Conservation (phyloP, 2,888 invertebrate species). For the Cancer borealis region DNA sequence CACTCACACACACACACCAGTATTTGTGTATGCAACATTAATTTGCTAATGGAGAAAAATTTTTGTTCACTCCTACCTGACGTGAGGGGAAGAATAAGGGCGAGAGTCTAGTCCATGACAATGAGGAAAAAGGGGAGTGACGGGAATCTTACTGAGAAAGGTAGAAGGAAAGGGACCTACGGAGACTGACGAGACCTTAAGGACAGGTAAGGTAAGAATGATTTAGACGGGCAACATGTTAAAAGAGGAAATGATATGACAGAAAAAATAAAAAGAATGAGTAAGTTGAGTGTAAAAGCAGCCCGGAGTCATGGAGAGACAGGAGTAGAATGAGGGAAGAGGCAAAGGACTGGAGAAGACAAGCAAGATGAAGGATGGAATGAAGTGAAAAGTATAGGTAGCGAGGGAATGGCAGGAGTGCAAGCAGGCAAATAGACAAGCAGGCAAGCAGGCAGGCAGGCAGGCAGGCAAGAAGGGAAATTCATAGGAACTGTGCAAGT, state of each 20-base stretch:
- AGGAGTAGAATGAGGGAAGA: not conserved
- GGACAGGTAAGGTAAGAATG: not conserved
- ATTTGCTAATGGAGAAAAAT: not conserved
- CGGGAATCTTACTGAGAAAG: not conserved
- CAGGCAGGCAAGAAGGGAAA: too few relatives aligned
- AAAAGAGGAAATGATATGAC: not conserved
- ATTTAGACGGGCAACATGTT: not conserved
- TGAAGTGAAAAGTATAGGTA: not conserved
- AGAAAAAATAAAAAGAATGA: not conserved
- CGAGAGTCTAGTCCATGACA: not conserved
- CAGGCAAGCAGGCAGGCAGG: not conserved
- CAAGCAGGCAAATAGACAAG: too few relatives aligned
- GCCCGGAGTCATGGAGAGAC: not conserved
- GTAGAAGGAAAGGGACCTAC: not conserved
- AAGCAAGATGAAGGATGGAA: not conserved
- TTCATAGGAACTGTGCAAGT: not conserved
- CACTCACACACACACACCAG: slow-evolving; percentile 30
- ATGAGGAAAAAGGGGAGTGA: not conserved
- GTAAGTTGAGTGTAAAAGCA: not conserved
- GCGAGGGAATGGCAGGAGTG: too few relatives aligned
- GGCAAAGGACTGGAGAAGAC: not conserved
- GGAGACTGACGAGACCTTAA: not conserved
- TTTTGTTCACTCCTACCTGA: not conserved
- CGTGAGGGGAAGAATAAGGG: not conserved
- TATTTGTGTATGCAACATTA: not conserved